Evolutionary conservation across 1,140 invertebrate species (phyloP).

Genomic region (Brachionus koreanus): DNA sequence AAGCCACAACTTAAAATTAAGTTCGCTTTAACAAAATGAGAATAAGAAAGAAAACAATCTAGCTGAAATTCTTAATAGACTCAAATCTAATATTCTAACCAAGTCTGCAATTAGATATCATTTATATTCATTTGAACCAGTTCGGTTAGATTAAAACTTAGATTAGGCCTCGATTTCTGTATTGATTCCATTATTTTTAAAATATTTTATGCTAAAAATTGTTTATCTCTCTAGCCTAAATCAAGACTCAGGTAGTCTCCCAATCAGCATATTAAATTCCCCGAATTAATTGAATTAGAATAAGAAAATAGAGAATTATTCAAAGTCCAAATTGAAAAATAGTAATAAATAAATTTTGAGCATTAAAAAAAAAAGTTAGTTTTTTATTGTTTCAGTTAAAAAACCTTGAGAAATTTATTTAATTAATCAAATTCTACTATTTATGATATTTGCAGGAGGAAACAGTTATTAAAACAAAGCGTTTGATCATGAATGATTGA

Average conservation of each 20-base stretch:
- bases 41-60: neutral
- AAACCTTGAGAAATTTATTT: neutral
- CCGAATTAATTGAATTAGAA: neutral
- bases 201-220: slow-evolving; percentile 10
- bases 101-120: slow-evolving; percentile 29
- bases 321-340: neutral
- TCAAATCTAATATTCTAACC: slow-evolving; percentile 14
- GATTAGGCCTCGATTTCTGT: neutral
- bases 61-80: neutral
- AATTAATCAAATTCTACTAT: neutral
- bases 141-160: neutral
- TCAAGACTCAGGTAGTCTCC: neutral
- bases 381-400: neutral
- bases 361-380: neutral
- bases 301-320: neutral
- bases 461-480: neutral
- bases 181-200: neutral
- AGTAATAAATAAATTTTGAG: neutral
- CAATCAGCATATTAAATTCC: neutral
- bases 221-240: neutral
- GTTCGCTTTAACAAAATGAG: neutral
- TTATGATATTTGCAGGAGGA: neutral
- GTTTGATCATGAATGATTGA: neutral
- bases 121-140: neutral
- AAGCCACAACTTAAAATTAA: slow-evolving; percentile 18